phyloP scores from a whole-genome alignment of 2,113 vertebrate species.

The Phalacrocorax brasilianus region DNA sequence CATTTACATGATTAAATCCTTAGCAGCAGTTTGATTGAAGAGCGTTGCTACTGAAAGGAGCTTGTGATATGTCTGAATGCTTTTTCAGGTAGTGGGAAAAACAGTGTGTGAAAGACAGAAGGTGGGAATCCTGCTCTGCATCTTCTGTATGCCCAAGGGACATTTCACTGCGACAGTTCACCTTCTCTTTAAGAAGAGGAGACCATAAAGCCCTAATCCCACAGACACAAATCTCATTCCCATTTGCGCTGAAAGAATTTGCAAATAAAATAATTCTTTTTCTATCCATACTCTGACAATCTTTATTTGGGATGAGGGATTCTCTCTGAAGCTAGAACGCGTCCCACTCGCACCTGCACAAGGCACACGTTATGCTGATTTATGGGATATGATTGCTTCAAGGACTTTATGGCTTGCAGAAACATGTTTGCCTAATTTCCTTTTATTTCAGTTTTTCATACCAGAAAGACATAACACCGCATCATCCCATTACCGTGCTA shows the following conservation, averaged over 20 bases:
- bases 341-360: accelerated
- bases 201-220: neutral
- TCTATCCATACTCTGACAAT: accelerated
- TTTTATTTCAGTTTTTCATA: neutral
- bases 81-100: neutral
- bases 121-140: neutral
- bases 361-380: accelerated
- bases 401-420: neutral
- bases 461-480: neutral
- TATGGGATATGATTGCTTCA: accelerated
- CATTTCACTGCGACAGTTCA: accelerated
- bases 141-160: accelerated
- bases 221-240: neutral
- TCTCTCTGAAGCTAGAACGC: neutral
- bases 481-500: neutral
- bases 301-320: accelerated
- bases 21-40: neutral
- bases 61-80: neutral
- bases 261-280: neutral
- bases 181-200: neutral
- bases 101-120: neutral
- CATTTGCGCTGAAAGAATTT: neutral
- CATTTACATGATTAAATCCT: neutral
- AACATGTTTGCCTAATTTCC: neutral
- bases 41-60: neutral